phyloP scores from a whole-genome alignment of 2,888 invertebrate genomes.

The Agriopis aurantiaria region DNA sequence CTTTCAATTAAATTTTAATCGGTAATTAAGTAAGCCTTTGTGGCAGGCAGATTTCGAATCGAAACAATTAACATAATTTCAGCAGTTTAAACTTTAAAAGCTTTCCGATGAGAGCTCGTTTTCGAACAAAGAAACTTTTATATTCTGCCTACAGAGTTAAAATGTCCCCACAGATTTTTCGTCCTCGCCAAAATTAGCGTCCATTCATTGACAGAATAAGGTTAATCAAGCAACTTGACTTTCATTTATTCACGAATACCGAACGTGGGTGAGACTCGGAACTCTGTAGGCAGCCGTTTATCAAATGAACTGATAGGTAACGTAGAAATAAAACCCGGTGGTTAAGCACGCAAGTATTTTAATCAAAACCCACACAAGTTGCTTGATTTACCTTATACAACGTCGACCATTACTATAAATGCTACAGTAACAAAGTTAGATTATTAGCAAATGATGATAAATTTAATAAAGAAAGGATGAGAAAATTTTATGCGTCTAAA shows the following conservation, averaged over 20 bases:
- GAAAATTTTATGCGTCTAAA: not conserved
- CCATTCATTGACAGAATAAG: conserved; percentile 64
- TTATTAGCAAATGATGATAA: not conserved
- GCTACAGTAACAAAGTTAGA: not conserved
- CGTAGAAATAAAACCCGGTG: conserved; percentile 72
- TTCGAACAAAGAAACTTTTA: conserved; percentile 34
- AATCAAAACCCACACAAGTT: conserved; percentile 82
- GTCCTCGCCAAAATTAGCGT: conserved; percentile 49
- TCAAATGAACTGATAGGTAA: conserved; percentile 46
- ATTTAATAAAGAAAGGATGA: not conserved
- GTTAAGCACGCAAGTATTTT: conserved; percentile 64
- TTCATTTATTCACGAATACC: conserved; percentile 49
- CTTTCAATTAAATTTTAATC: conserved; percentile 8
- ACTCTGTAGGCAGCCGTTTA: conserved; percentile 70
- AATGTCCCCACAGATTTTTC: conserved; percentile 55
- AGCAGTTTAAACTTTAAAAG: conserved; percentile 20
- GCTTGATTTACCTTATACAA: conserved; percentile 80
- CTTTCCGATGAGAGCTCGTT: conserved; percentile 8
- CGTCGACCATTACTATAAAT: conserved; percentile 20
- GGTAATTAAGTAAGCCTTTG: conserved; percentile 16
- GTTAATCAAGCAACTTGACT: conserved; percentile 81
- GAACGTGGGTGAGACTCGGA: conserved; percentile 70
- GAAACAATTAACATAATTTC: conserved; percentile 14
- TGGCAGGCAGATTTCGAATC: not conserved
- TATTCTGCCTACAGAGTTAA: conserved; percentile 71